phyloP scores from a whole-genome alignment of 2,888 invertebrate genomes.

The Leucophora obtusa region DNA sequence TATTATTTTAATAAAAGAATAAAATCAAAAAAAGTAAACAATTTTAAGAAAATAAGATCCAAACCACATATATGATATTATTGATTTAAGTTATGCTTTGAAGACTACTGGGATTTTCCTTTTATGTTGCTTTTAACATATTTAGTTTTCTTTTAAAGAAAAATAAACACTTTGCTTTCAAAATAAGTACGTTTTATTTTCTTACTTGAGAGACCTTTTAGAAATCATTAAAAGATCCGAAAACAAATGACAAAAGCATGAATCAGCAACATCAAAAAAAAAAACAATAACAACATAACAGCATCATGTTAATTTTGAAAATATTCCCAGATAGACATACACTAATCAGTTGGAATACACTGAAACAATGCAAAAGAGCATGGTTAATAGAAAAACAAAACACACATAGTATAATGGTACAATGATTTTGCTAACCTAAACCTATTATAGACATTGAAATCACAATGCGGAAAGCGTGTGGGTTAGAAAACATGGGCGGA shows the following conservation, averaged over 20 bases:
- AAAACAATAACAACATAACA: not conserved
- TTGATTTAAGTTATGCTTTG: too few relatives aligned
- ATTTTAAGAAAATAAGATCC: too few relatives aligned
- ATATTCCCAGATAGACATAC: not conserved
- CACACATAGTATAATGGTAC: not conserved
- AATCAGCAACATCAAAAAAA: not conserved
- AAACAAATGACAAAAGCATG: not conserved
- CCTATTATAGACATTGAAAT: not conserved
- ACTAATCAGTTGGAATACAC: not conserved
- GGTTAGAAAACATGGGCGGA: not conserved
- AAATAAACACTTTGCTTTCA: too few relatives aligned
- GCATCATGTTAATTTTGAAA: not conserved
- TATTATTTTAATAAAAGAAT: too few relatives aligned
- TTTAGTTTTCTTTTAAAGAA: too few relatives aligned
- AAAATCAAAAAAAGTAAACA: too few relatives aligned
- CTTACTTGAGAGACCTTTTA: not conserved
- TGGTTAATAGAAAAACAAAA: conserved; percentile 41
- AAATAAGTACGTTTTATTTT: not conserved
- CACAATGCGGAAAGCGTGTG: not conserved
- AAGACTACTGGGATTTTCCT: not conserved
- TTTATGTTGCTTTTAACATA: not conserved
- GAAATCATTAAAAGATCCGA: not conserved
- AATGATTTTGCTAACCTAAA: not conserved
- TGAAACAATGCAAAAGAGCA: conserved; percentile 22
- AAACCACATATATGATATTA: too few relatives aligned